Conservation (phyloP, 2,888 invertebrate genomes). For the Napeogenes inachia region DNA sequence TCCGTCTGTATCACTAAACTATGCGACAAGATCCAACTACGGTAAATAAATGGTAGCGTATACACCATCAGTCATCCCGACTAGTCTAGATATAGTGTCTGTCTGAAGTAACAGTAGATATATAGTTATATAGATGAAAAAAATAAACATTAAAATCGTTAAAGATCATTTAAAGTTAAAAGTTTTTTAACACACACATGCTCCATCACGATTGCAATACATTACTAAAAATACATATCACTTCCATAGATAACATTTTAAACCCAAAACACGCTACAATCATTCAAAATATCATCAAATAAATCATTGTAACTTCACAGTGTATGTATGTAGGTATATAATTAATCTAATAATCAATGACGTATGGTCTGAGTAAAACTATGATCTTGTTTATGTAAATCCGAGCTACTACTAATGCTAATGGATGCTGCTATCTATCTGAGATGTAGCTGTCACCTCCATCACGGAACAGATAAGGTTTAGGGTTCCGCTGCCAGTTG, state of each 20-base stretch:
- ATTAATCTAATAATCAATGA: slow-evolving; percentile 28
- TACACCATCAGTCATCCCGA: slow-evolving; percentile 50
- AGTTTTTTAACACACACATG: too few species aligned
- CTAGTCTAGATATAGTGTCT: slow-evolving; percentile 15
- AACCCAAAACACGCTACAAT: neutral
- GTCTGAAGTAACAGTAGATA: too few species aligned
- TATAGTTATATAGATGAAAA: too few species aligned
- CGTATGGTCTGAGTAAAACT: slow-evolving; percentile 34
- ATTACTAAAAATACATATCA: too few species aligned
- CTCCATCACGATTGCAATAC: too few species aligned
- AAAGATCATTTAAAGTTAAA: too few species aligned
- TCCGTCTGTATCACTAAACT: slow-evolving; percentile 36
- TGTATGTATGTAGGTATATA: neutral
- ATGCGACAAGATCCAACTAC: slow-evolving; percentile 44
- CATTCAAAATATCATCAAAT: slow-evolving; percentile 1
- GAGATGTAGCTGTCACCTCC: slow-evolving; percentile 1
- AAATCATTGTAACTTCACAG: neutral
- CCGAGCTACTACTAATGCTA: slow-evolving; percentile 20
- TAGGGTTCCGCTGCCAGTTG: neutral
- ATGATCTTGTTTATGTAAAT: slow-evolving; percentile 39
- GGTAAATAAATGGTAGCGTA: slow-evolving; percentile 52
- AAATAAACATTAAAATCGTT: too few species aligned
- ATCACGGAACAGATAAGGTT: slow-evolving; percentile 2
- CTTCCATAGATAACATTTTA: too few species aligned
- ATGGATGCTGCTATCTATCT: slow-evolving; percentile 13